Evolutionary conservation across 2,113 vertebrate species (phyloP).

Genomic region (Colinus virginianus): DNA sequence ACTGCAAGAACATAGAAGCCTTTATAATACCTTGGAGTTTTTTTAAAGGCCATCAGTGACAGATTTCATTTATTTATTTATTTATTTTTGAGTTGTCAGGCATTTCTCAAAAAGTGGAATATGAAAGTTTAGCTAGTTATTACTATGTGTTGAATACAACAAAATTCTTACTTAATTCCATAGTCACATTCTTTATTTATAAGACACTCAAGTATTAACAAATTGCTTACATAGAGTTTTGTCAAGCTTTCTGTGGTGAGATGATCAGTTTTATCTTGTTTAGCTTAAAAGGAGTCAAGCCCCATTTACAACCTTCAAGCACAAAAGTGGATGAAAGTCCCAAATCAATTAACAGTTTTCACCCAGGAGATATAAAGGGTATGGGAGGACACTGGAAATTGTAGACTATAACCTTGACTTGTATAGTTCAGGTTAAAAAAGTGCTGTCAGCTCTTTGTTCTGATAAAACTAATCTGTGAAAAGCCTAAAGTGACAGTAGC

Average conservation of each 20-base stretch:
- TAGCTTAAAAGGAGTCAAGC: not conserved
- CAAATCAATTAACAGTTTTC: slow-evolving; percentile 16
- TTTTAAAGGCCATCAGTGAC: not conserved
- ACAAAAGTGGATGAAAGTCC: not conserved
- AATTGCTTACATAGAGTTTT: not conserved
- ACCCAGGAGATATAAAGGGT: not conserved
- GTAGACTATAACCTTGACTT: not conserved
- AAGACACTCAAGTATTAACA: not conserved
- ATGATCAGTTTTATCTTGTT: not conserved
- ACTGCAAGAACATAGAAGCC: not conserved
- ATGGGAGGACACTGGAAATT: not conserved
- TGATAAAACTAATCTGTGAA: slow-evolving; percentile 17
- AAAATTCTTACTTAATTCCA: not conserved
- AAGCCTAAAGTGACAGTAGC: slow-evolving; percentile 2
- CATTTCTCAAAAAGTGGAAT: not conserved
- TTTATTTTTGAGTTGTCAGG: not conserved
- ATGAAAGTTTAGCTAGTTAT: not conserved
- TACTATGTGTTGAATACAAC: not conserved
- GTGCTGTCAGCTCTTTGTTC: not conserved
- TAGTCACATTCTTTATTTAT: not conserved
- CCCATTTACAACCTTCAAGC: not conserved
- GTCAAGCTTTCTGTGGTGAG: not conserved
- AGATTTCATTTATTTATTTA: not conserved
- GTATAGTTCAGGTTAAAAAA: not conserved
- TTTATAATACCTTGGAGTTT: not conserved